Evolutionary conservation across 35 echinoderm and acorn worm genomes (phyloP).

Genomic region (Strongylocentrotus purpuratus): DNA sequence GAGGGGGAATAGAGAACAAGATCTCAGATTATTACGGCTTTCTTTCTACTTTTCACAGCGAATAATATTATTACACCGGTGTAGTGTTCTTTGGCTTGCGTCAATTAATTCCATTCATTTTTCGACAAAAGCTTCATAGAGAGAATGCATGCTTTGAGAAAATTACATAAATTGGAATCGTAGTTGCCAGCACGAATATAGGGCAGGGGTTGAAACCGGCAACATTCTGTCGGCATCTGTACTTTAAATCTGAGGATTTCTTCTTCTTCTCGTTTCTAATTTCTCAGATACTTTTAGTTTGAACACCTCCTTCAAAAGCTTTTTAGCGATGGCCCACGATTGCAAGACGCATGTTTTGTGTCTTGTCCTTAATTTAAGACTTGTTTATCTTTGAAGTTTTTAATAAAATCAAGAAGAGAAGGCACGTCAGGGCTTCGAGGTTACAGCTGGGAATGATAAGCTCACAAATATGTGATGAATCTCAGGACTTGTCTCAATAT

Average conservation of each 20-base stretch:
- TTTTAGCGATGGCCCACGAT: not conserved
- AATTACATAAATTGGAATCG: not conserved
- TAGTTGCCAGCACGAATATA: not conserved
- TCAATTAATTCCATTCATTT: not conserved
- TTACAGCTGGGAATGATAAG: conserved; percentile 10
- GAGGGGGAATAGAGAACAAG: not conserved
- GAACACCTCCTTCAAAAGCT: not conserved
- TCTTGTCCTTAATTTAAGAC: not conserved
- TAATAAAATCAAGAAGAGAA: not conserved
- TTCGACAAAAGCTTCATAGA: not conserved
- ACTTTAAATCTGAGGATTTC: not conserved
- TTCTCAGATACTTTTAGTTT: too few species aligned
- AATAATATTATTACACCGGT: not conserved
- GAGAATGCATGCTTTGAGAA: not conserved
- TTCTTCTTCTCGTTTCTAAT: not conserved
- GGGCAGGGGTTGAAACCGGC: too few species aligned
- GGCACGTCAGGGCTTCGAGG: not conserved
- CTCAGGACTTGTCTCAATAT: not conserved
- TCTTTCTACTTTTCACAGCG: not conserved
- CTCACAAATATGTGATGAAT: not conserved
- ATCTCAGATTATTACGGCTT: not conserved
- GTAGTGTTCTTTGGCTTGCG: too few species aligned
- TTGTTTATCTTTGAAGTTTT: not conserved
- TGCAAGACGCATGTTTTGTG: not conserved
- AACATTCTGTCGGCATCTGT: too few species aligned